Evolutionary conservation across 2,797 vertebrate genomes (phyloP), one percentile per base, ranked within the genome.

Genomic region (Pangasius krempfi): DNA sequence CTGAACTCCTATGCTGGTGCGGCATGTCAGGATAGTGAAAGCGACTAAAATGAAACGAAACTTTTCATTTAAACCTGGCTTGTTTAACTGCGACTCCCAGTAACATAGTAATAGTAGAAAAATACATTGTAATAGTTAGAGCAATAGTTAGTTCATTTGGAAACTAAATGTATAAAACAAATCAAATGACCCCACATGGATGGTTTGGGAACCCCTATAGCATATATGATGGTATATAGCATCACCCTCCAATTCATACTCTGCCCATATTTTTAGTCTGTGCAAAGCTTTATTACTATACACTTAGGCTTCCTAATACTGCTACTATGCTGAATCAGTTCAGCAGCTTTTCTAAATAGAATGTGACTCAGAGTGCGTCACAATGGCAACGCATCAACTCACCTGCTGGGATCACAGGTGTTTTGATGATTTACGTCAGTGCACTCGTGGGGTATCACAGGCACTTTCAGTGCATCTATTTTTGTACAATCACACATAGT

Each of bases 351-450:
- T 44, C 25, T 47, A 72, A 54, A 64, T 66, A 50, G 47, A 62
- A 56, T n/a, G 14, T 37, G 47, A 47, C 16, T 80, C 83, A 80
- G 27, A 70, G 18, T 80, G 75, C 37, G 54, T 85, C 83, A 88
- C 62, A 70, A 60, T 70, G 84, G 70, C 88, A 88, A 33, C 7
- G n/a, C 62, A 80, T 88, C 75, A 70, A 88, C 37, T 44, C 47
- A 85, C 79, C 87, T 84, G 50, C 83, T 85, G 75, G 54, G 88
- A 85, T 85, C 75, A 80, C 88, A 88, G 88, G 88, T 86, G 84
- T 81, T 85, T 84, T 70, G 27, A 80, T n/a, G 75, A 85, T 85
- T 88, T 85, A 72, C 62, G 50, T 85, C 83, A 85, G 12, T 70
- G 75, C 83, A 68, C 73, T 70, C 73, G 54, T 79, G 83, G 75